These are phyloP conservation scores for Pelecanus crispus DNA, from an alignment of 2,113 vertebrate species.

Conservation along the genomic window DNA sequence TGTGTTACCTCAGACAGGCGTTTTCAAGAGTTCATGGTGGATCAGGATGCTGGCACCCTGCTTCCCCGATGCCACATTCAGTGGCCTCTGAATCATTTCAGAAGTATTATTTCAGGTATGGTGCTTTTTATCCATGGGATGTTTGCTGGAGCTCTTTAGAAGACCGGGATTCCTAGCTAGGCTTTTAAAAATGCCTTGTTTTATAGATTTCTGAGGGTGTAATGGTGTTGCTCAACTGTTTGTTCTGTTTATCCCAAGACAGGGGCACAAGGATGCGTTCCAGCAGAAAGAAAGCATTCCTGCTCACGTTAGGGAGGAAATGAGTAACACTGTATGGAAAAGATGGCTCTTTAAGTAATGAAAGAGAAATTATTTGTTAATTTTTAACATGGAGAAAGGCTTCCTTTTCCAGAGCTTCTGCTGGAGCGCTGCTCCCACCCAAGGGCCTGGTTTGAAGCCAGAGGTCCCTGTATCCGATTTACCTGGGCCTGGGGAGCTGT, in stretches of 20 bases:
- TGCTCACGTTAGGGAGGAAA: background rate
- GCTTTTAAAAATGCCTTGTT: background rate
- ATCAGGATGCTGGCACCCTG: background rate
- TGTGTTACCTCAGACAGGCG: background rate
- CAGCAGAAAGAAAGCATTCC: background rate
- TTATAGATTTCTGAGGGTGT: background rate
- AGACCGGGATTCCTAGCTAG: background rate
- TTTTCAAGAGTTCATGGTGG: background rate
- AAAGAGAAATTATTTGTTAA: background rate
- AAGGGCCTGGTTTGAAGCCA: background rate
- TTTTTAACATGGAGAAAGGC: background rate
- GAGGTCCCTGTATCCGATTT: background rate
- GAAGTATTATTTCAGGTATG: background rate
- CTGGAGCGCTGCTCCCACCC: background rate
- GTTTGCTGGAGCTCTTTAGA: background rate
- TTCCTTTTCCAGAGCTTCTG: background rate
- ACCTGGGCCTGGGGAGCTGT: background rate
- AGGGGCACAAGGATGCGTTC: background rate
- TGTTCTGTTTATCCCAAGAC: background rate
- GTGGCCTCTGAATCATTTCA: background rate
- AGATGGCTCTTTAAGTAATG: background rate
- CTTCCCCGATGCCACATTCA: background rate
- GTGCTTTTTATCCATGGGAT: background rate
- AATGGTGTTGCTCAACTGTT: background rate
- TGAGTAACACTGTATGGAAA: background rate